Evolutionary conservation across 2,888 invertebrate species (phyloP), one percentile per base, ranked within the genome.

Genomic region (Limnephilus rhombicus): DNA sequence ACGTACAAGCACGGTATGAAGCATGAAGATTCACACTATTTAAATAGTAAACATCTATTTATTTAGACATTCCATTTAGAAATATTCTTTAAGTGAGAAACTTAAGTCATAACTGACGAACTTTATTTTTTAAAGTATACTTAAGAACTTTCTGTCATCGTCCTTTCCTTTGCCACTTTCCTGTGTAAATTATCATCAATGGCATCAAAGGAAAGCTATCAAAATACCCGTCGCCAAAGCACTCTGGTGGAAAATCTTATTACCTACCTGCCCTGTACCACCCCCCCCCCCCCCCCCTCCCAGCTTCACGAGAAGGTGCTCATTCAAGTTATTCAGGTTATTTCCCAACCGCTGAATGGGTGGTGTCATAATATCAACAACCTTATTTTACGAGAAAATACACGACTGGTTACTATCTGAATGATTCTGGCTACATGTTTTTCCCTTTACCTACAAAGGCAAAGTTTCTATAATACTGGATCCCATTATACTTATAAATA

Each of bases 241-340:
- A 86, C 45, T 86, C 86, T 13, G 45, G 49, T 29, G 86, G 37
- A 86, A 86, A 86, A 86, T 45, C 86, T 86, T 86, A 85, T 85
- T 85, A 45, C 49, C 13, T n/a, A 68, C 68, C 68, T 68, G 7
- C n/a, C 68, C n/a, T 24, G n/a, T 24, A 68, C 9, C 53, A 18
- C 53, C 18, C 24, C 24, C 24, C 4, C 68, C 68, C 18, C 24
- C 68, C 7, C 24, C 24, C 68, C 7, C n/a, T n/a, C 0, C 68
- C 68, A 18, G 68, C 24, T 68, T n/a, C 68, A 24, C 7, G 29
- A 7, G 86, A 37, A 29, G n/a, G 41, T n/a, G 24, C 45, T 86
- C 86, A 86, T 86, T 45, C 45, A 86, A 86, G 49, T 86, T 37
- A 37, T 37, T 37, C 37, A 37, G 37, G 37, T 37, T 86, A n/a